phyloP scores from a whole-genome alignment of 2,888 invertebrate species.

The Clusia tigrina region DNA sequence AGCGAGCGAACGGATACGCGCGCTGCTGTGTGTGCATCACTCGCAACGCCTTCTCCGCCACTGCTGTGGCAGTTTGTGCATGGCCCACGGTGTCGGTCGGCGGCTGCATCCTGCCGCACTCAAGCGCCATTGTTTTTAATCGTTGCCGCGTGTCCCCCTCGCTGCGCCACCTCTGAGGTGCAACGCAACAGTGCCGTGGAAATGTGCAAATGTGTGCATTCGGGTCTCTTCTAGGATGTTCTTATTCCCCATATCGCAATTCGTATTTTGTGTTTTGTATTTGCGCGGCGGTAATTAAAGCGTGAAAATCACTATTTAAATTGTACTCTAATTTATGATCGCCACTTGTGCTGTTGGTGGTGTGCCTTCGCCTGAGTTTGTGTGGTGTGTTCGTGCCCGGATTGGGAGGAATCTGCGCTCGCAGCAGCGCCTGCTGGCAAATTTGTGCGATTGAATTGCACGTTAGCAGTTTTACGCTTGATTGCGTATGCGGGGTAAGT shows the following conservation, averaged over 20 bases:
- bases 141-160: background rate
- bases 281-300: slow-evolving; percentile 52
- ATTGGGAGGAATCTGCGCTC: background rate
- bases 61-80: background rate
- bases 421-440: background rate
- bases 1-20: background rate
- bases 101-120: slow-evolving; percentile 12
- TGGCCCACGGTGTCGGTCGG: slow-evolving; percentile 18
- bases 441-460: background rate
- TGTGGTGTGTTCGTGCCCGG: background rate
- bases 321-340: slow-evolving; percentile 58
- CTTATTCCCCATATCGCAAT: background rate
- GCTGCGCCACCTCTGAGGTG: too few species aligned
- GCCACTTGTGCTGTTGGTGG: background rate
- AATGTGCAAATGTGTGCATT: too few species aligned
- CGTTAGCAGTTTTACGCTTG: background rate
- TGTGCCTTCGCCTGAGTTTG: background rate
- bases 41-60: slow-evolving; percentile 13
- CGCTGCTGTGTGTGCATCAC: background rate
- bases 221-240: background rate
- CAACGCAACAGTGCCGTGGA: too few species aligned
- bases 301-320: slow-evolving; percentile 61
- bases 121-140: too few species aligned
- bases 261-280: slow-evolving; percentile 9
- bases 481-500: background rate